These are phyloP conservation scores for Drosophila tani DNA, from an alignment of 1,140 invertebrate genomes.

Conservation along the genomic window DNA sequence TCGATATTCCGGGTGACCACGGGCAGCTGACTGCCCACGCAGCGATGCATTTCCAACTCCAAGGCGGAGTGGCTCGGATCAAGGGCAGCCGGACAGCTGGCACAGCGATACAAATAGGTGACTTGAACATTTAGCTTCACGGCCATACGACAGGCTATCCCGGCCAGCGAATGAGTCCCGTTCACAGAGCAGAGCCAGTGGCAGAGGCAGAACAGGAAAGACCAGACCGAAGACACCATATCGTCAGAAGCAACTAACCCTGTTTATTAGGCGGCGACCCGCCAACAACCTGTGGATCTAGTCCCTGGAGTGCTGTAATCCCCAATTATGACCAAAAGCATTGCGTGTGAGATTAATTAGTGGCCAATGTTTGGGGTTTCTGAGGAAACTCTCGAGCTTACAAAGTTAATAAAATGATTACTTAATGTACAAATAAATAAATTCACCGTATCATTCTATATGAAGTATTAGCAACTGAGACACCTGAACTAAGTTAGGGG, in stretches of 20 bases:
- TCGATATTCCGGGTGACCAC: conserved; percentile 43
- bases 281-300: not conserved
- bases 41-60: conserved; percentile 48
- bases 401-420: conserved; percentile 1
- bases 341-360: conserved; percentile 25
- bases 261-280: too few relatives aligned
- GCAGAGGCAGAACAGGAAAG: conserved; percentile 3
- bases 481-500: conserved; percentile 10
- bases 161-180: conserved; percentile 21
- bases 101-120: conserved; percentile 68
- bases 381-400: not conserved
- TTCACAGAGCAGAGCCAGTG: not conserved
- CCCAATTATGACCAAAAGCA: conserved; percentile 7
- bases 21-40: conserved; percentile 47
- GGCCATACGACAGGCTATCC: conserved; percentile 51
- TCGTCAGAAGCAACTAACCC: conserved; percentile 8
- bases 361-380: not conserved
- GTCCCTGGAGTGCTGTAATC: conserved; percentile 17
- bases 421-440: not conserved
- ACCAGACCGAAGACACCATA: conserved; percentile 16
- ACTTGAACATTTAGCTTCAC: conserved; percentile 35
- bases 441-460: not conserved
- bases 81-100: conserved; percentile 28
- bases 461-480: not conserved
- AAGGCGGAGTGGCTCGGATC: conserved; percentile 5